Evolutionary conservation across 2,888 invertebrate genomes (phyloP).

Genomic region (Resseliella maxima): DNA sequence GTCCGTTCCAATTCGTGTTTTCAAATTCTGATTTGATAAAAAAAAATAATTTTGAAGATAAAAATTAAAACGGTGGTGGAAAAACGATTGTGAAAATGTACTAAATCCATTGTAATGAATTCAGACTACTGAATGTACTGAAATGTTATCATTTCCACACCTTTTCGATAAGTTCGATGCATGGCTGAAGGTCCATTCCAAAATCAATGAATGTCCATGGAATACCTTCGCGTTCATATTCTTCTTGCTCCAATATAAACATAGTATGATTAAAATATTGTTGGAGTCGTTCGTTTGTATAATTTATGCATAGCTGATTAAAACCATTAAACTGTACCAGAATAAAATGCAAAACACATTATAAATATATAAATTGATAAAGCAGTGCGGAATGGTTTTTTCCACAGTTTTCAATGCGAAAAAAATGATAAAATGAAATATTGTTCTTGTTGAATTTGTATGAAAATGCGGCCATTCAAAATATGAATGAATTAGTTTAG

Average conservation of each 20-base stretch:
- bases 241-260: slow-evolving; percentile 96
- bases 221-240: slow-evolving; percentile 92
- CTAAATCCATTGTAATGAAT: neutral
- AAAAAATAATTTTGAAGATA: neutral
- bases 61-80: too few species aligned
- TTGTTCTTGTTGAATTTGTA: too few species aligned
- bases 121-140: neutral
- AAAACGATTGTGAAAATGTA: neutral
- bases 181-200: slow-evolving; percentile 92
- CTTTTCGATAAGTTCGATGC: slow-evolving; percentile 92
- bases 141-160: slow-evolving; percentile 66
- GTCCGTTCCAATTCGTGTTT: neutral
- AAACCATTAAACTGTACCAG: slow-evolving; percentile 67
- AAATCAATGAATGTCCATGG: slow-evolving; percentile 95
- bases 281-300: slow-evolving; percentile 94
- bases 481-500: neutral
- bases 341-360: slow-evolving; percentile 58
- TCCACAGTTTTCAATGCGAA: neutral
- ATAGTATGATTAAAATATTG: slow-evolving; percentile 97
- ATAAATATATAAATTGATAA: neutral
- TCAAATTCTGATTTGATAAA: neutral
- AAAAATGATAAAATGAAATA: too few species aligned
- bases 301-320: slow-evolving; percentile 97
- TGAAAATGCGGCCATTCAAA: slow-evolving; percentile 56
- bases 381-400: neutral